A percentile compares a stretch with the other conserved stretches of the same genome.
phyloP scores from a whole-genome alignment of 2,888 invertebrate genomes.

The Linhomoeus sp. region DNA sequence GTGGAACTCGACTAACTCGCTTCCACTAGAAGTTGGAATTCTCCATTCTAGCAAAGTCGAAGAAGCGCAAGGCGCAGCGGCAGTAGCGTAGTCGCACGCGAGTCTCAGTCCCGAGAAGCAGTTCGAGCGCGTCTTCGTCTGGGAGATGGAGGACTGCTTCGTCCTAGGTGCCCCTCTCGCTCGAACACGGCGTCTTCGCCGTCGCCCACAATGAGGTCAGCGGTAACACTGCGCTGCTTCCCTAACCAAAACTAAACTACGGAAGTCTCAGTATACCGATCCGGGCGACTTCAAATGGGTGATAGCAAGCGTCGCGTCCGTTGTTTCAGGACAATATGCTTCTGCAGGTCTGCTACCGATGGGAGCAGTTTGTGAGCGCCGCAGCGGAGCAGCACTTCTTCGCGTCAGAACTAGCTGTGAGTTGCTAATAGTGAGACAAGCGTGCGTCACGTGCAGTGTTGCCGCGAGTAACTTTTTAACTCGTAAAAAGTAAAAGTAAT shows the following conservation, averaged over 20 bases:
- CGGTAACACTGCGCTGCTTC: not conserved
- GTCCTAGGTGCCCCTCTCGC: slow-evolving; percentile 35
- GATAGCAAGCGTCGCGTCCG: no score
- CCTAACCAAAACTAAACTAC: not conserved
- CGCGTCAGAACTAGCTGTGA: slow-evolving; percentile 87
- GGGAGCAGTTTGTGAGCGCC: no score
- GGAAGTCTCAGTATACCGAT: not conserved
- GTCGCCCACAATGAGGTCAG: not conserved
- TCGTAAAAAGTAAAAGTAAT: no score
- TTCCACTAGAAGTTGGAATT: no score
- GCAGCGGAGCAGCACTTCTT: slow-evolving; percentile 61
- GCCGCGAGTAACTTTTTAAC: no score
- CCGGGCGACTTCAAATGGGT: no score
- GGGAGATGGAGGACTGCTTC: slow-evolving; percentile 94
- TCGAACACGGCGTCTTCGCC: not conserved
- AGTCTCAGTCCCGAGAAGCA: slow-evolving; percentile 11
- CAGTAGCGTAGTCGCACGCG: slow-evolving; percentile 9
- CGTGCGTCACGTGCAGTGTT: not conserved
- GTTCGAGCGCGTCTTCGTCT: slow-evolving; percentile 74
- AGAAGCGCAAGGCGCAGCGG: slow-evolving; percentile 13
- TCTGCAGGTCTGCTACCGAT: no score
- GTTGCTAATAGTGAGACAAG: slow-evolving; percentile 13
- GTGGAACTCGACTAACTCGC: no score
- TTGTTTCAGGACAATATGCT: slow-evolving; percentile 8
- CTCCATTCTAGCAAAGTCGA: slow-evolving; percentile 7